Evolutionary conservation across 2,797 vertebrate genomes (phyloP).

Genomic region (Lepidocolaptes lacrymiger): DNA sequence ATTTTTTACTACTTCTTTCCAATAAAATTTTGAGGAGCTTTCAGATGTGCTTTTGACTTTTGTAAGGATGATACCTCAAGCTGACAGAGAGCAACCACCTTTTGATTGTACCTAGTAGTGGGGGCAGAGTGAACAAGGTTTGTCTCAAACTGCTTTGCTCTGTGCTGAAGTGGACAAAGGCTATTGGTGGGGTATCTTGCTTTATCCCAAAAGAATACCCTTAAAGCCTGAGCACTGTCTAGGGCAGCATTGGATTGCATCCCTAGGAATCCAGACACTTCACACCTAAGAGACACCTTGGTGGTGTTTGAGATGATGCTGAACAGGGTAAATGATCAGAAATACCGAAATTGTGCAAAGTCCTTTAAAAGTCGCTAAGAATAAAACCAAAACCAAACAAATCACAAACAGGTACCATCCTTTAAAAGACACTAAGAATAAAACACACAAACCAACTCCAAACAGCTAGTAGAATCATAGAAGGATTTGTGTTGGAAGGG

Average conservation of each 20-base stretch:
- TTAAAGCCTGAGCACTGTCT: background rate
- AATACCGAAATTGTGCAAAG: background rate
- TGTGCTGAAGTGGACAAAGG: too few relatives aligned
- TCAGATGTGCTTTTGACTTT: background rate
- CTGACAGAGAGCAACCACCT: too few relatives aligned
- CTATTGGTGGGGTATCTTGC: rapidly evolving
- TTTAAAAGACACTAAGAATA: background rate
- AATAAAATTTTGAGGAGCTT: rapidly evolving
- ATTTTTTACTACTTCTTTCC: background rate
- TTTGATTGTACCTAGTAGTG: rapidly evolving
- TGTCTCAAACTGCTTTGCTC: background rate
- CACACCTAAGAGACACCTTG: rapidly evolving
- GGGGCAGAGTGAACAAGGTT: background rate
- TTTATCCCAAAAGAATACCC: rapidly evolving
- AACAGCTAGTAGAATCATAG: background rate
- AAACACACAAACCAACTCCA: too few relatives aligned
- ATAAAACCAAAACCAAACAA: background rate
- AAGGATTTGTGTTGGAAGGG: background rate
- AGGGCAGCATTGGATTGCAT: background rate
- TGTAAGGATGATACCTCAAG: background rate
- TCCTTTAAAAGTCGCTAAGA: background rate
- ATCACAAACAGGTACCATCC: background rate
- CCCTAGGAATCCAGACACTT: background rate
- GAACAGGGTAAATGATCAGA: background rate
- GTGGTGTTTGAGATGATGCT: rapidly evolving